Percentiles rank a stretch among this genome's conserved stretches.
Evolutionary conservation across 2,113 vertebrate species (phyloP).

Genomic region (Tragelaphus buxtoni): DNA sequence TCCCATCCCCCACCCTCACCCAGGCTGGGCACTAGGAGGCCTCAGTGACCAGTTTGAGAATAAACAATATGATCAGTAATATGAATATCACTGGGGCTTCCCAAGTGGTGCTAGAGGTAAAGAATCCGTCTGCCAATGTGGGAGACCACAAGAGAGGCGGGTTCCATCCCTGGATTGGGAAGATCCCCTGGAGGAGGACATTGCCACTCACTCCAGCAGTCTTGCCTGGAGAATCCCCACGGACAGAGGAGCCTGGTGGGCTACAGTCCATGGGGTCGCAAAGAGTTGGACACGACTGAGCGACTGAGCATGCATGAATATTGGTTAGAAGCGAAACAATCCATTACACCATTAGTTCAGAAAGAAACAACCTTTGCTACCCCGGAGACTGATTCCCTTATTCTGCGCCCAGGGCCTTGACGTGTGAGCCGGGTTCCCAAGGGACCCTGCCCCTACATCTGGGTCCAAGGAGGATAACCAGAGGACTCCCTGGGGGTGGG

Average conservation of each 20-base stretch:
- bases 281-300: background rate
- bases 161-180: background rate
- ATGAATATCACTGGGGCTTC: background rate
- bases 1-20: background rate
- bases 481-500: background rate
- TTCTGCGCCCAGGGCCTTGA: rapidly evolving
- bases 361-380: background rate
- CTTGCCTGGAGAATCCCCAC: background rate
- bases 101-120: background rate
- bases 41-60: background rate
- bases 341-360: background rate
- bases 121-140: background rate
- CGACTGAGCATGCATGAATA: background rate
- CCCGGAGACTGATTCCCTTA: rapidly evolving
- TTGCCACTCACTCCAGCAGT: background rate
- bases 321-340: background rate
- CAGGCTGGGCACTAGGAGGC: background rate
- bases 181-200: background rate
- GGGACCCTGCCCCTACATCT: background rate
- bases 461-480: background rate
- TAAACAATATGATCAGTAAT: no score
- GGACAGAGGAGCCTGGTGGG: background rate
- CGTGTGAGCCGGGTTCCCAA: rapidly evolving
- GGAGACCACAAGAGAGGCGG: background rate
- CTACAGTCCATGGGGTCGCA: background rate